A percentile compares a stretch with the other conserved stretches of the same genome.
Evolutionary conservation across 2,113 vertebrate genomes (phyloP).

Genomic region (Aegotheles bennettii): DNA sequence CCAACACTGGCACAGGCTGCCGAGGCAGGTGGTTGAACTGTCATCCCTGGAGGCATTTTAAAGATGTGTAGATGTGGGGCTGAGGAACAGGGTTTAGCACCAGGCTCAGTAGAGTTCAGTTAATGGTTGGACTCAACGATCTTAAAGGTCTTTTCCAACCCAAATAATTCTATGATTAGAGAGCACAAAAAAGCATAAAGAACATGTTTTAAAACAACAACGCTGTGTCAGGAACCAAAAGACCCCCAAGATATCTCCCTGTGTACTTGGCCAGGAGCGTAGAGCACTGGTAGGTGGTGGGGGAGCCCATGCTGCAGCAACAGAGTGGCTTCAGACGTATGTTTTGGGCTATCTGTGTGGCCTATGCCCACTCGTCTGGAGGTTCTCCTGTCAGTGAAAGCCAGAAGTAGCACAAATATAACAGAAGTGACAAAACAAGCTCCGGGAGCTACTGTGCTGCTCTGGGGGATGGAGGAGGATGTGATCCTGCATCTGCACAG

Average conservation of each 20-base stretch:
- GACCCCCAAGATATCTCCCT: background rate
- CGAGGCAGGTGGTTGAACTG: too few species aligned
- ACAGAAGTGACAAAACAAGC: background rate
- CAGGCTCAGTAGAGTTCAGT: too few species aligned
- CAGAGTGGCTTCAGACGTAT: background rate
- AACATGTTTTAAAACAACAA: background rate
- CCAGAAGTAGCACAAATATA: background rate
- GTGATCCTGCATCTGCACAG: background rate
- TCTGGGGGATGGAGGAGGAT: background rate
- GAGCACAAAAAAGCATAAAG: background rate
- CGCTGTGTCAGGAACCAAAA: background rate
- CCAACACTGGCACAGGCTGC: too few species aligned
- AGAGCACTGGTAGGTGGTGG: background rate
- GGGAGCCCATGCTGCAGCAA: background rate
- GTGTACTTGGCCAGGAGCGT: background rate
- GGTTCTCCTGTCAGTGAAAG: background rate
- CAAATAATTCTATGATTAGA: background rate
- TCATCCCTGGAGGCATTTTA: too few species aligned
- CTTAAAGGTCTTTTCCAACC: too few species aligned
- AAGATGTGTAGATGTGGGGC: too few species aligned
- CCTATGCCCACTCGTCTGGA: background rate
- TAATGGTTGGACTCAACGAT: too few species aligned
- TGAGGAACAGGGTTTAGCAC: too few species aligned
- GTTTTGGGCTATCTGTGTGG: background rate
- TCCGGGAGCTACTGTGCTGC: background rate